Base-by-base conservation (phyloP, 2,113 vertebrate species). In the Cephalophus harveyi region DNA sequence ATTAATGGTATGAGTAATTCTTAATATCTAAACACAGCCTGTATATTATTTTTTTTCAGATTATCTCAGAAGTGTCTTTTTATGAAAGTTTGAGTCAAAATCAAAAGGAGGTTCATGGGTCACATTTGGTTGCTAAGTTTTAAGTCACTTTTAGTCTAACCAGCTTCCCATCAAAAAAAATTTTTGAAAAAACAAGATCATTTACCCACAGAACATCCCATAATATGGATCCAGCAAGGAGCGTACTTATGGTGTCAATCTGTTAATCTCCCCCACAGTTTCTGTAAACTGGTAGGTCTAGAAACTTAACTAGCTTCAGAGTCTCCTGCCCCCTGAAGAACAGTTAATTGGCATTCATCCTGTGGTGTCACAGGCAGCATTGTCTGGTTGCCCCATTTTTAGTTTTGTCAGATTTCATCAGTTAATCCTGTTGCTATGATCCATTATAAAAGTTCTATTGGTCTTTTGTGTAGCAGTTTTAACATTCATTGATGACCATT, bases 1-100 rank as follows among this genome's bases (percentile, higher is more conserved):
- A 13, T 81, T 86, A 71, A 59, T 28, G 27, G 2, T 60, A 55
- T 10, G 71, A 57, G 33, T 74, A 36, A n/a, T 57, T 43, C 25
- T 85, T 59, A 43, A 27, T 81, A 25, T 64, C n/a, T 82, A 54
- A 52, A 54, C 10, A 30, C n/a, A n/a, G 40, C 43, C 81, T 12
- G 21, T 28, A 7, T 12, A 40, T n/a, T 81, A 25, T 27, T 95
- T 78, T 64, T 64, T 78, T 48, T 94, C 55, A 59, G 36, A 25
- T 78, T 17, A 5, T 88, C 40, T 76, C 25, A 62, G 46, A 86
- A 64, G 23, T 40, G 17, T 62, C 30, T 30, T 76, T 89, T 86
- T 52, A 48, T 4, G 28, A 67, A n/a, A 55, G 33, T 82, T 64
- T 83, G 91, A 95, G 25, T 78, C 33, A 89, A 55, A 94, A 62